phyloP scores from a whole-genome alignment of 2,113 vertebrate species.

The Brienomyrus longianalis region DNA sequence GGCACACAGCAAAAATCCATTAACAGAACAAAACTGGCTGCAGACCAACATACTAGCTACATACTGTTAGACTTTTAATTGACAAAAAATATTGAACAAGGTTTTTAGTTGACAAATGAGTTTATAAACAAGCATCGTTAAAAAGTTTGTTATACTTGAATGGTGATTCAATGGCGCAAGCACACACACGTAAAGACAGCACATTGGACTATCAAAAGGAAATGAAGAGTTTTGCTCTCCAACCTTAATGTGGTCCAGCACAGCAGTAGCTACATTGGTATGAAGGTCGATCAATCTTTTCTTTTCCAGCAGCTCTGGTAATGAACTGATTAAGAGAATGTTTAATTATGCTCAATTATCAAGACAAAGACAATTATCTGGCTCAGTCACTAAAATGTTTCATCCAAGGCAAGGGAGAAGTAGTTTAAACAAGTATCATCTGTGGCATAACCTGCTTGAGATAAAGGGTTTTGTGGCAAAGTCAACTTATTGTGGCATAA shows the following conservation, averaged over 20 bases:
- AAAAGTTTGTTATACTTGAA: not conserved
- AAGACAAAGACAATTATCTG: not conserved
- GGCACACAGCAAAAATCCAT: not conserved
- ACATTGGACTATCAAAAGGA: not conserved
- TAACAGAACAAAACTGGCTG: not conserved
- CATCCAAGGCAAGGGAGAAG: not conserved
- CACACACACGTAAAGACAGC: not conserved
- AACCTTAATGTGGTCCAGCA: conserved; percentile 98
- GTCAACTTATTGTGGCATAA: not conserved
- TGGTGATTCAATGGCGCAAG: not conserved
- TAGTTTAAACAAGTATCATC: not conserved
- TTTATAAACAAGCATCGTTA: not conserved
- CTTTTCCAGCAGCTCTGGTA: conserved; percentile 95
- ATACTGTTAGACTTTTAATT: not conserved
- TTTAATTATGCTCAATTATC: not conserved
- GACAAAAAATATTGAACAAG: not conserved
- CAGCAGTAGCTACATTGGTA: conserved; percentile 93
- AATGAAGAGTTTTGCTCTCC: conserved; percentile 18
- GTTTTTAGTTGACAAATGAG: not conserved
- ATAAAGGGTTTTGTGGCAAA: not conserved
- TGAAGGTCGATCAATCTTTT: conserved; percentile 96
- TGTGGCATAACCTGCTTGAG: not conserved
- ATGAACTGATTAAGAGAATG: conserved; percentile 65
- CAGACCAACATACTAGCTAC: not conserved
- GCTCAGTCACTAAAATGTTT: not conserved